These are phyloP conservation scores for Eristalis intricaria DNA, from an alignment of 2,888 invertebrate genomes.

Conservation along the genomic window DNA sequence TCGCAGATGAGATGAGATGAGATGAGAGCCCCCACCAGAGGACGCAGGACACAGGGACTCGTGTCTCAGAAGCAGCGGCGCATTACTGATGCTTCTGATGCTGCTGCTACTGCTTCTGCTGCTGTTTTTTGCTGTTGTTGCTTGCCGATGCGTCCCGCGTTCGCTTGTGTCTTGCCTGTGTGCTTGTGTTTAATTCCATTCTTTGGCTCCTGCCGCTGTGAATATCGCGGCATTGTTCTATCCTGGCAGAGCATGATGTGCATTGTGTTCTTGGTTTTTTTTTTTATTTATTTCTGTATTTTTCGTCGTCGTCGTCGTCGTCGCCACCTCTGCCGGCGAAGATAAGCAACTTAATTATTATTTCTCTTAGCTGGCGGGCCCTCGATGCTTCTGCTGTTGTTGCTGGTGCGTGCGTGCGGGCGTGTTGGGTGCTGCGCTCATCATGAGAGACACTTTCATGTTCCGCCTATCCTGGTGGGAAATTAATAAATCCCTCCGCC, in stretches of 20 bases:
- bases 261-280: neutral
- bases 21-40: slow-evolving; percentile 14
- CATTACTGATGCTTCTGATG: neutral
- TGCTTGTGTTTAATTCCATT: neutral
- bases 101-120: neutral
- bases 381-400: neutral
- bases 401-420: neutral
- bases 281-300: neutral
- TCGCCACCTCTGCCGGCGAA: slow-evolving; percentile 6
- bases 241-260: neutral
- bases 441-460: too few species aligned
- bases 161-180: neutral
- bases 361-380: slow-evolving; percentile 46
- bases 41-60: slow-evolving; percentile 43
- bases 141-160: neutral
- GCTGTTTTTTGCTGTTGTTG: neutral
- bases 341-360: slow-evolving; percentile 70
- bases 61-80: neutral
- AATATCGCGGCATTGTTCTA: slow-evolving; percentile 20
- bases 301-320: slow-evolving; percentile 25
- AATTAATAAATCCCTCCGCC: slow-evolving; percentile 23
- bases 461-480: neutral
- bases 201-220: neutral
- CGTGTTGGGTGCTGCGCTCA: too few species aligned
- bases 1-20: slow-evolving; percentile 54